phyloP scores from a whole-genome alignment of 2,888 invertebrate genomes.

The Abscondita cerata region DNA sequence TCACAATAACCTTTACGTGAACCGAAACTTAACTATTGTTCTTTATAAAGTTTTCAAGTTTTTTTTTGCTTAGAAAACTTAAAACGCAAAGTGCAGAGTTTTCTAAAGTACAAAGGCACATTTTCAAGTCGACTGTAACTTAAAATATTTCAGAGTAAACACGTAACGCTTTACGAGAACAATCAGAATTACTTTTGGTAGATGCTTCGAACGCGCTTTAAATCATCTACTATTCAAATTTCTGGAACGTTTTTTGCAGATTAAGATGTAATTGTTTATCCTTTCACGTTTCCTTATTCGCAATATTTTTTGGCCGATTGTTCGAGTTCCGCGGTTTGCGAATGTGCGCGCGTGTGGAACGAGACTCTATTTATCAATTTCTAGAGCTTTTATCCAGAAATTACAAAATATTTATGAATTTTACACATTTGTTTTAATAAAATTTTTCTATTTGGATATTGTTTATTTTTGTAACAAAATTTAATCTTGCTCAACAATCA shows the following conservation, averaged over 20 bases:
- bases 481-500: no score
- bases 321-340: no score
- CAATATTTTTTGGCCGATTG: no score
- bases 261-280: no score
- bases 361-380: conserved; percentile 10
- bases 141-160: background rate
- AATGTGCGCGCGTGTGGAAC: background rate
- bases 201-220: no score
- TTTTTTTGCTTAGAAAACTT: background rate
- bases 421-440: conserved; percentile 9
- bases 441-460: background rate
- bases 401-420: no score
- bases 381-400: conserved; percentile 7
- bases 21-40: conserved; percentile 3
- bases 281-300: no score
- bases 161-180: background rate
- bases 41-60: conserved; percentile 1
- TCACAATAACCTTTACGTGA: conserved; percentile 6
- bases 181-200: no score
- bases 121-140: conserved; percentile 4
- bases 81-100: background rate
- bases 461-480: background rate
- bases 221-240: no score
- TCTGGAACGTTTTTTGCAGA: no score
- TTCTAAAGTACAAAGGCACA: conserved; percentile 14